Evolutionary conservation across 2,797 vertebrate species (phyloP).

Genomic region (Cygnus olor): DNA sequence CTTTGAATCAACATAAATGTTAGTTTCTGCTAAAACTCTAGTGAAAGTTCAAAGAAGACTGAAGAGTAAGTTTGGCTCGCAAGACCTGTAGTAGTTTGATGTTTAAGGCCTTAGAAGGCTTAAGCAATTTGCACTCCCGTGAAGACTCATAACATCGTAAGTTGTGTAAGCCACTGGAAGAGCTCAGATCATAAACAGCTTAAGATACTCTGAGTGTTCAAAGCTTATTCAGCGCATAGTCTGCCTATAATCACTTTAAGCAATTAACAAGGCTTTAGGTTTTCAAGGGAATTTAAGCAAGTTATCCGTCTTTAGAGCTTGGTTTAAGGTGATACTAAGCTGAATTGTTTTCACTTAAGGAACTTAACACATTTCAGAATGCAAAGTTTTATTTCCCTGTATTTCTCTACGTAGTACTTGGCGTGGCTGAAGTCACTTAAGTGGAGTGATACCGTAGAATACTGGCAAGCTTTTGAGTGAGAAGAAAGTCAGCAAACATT

Average conservation of each 20-base stretch:
- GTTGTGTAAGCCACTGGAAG: conserved; percentile 14
- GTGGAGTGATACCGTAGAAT: neutral
- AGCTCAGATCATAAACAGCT: conserved; percentile 22
- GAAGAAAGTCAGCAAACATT: neutral
- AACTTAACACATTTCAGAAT: neutral
- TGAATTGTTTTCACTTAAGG: neutral
- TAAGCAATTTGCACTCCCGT: neutral
- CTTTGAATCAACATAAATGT: neutral
- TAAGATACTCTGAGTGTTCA: conserved; percentile 20
- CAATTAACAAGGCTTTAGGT: neutral
- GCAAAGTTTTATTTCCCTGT: neutral
- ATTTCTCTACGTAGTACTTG: neutral
- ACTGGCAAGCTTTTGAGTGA: neutral
- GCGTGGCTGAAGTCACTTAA: neutral
- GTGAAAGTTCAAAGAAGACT: neutral
- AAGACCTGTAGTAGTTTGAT: neutral
- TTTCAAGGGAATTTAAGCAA: conserved; percentile 6
- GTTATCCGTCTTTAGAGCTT: neutral
- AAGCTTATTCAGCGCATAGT: conserved; percentile 16
- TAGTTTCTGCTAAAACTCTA: neutral
- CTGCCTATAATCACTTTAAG: conserved; percentile 12
- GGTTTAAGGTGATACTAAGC: neutral
- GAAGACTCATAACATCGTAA: neutral
- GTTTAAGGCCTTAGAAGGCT: conserved; percentile 14
- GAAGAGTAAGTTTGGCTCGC: neutral